Percentiles rank a stretch among this genome's conserved stretches.
phyloP scores from a whole-genome alignment of 1,140 invertebrate genomes.

The Helicoverpa armigera region DNA sequence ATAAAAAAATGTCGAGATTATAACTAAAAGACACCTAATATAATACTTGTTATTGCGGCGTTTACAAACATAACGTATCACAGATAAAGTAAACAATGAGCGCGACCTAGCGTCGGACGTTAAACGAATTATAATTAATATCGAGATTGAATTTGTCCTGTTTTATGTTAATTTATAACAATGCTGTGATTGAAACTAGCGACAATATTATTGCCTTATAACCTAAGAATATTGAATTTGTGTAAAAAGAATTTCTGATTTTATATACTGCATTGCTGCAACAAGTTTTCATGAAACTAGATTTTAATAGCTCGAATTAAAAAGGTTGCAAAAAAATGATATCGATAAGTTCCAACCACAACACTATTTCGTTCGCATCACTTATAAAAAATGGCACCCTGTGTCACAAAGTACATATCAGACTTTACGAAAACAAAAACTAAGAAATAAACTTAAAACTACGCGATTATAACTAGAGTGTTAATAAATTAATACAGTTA shows the following conservation, averaged over 20 bases:
- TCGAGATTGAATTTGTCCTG: conserved; percentile 53
- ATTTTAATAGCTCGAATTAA: too few species aligned
- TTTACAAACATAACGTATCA: conserved; percentile 82
- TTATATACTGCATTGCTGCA: too few species aligned
- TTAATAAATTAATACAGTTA: conserved; percentile 71
- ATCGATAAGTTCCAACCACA: conserved; percentile 24
- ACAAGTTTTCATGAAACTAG: too few species aligned
- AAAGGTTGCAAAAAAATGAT: too few species aligned
- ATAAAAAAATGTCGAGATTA: conserved; percentile 18
- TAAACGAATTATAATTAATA: conserved; percentile 39
- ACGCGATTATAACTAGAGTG: conserved; percentile 45
- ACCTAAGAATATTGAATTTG: too few species aligned
- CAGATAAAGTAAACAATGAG: conserved; percentile 78
- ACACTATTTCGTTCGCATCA: conserved; percentile 8
- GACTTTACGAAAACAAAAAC: conserved; percentile 59
- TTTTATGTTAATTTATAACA: conserved; percentile 36
- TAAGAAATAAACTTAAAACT: conserved; percentile 53
- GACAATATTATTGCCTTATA: too few species aligned
- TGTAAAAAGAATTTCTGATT: too few species aligned
- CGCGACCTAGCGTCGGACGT: conserved; percentile 47
- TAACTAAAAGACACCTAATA: conserved; percentile 61
- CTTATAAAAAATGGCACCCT: conserved; percentile 73
- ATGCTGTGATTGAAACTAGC: conserved; percentile 33
- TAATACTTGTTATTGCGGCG: conserved; percentile 81
- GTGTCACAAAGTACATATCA: conserved; percentile 66